Evolutionary conservation across 92 coral and sea anemone species (phyloP), one percentile per base, ranked within the genome.

Genomic region (Epizoanthus scotinus): DNA sequence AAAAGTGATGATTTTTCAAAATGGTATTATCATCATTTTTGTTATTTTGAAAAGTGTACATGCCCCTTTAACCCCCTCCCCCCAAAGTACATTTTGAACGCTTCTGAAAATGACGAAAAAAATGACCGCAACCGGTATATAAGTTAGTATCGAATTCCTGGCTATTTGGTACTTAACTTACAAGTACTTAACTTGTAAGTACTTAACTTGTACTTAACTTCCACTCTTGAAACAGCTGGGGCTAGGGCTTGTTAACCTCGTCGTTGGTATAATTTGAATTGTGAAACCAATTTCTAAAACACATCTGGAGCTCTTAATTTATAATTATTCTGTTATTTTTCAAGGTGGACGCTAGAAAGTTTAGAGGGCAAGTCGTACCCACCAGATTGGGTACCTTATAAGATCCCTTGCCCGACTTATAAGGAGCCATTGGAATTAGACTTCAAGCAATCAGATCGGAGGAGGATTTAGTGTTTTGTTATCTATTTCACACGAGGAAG

Each of bases 311-410:
- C 4, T 47, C 52, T 47, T 13, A 8, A 47, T 47, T 47, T 10
- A 0, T 9, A 47, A 0, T 9, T 9, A 2, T 20, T 64, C n/a
- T 64, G 0, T 20, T 64, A 64, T 25, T 64, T 22, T 64, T 63
- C n/a, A 26, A 64, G 70, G 70, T 64, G 70, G 70, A 64, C 70
- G 70, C 44, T 64, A 64, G 70, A 29, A 38, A 2, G 20, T 38
- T 27, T 29, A 38, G 70, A 28, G 31, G 70, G 70, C n/a, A 38
- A 27, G 70, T 20, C 21, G 36, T 38, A 64, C 47, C 28, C 13
- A 19, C 36, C 20, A 27, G 27, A 31, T 24, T 38, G 27, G 70
- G n/a, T 29, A 38, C 70, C 28, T 64, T 15, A 27, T 64, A 44
- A 38, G 36, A 62, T 15, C 47, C 36, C 70, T 64, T 64, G 31